Evolutionary conservation across 2,888 invertebrate genomes (phyloP).

Genomic region (Trachelus iudaicus): DNA sequence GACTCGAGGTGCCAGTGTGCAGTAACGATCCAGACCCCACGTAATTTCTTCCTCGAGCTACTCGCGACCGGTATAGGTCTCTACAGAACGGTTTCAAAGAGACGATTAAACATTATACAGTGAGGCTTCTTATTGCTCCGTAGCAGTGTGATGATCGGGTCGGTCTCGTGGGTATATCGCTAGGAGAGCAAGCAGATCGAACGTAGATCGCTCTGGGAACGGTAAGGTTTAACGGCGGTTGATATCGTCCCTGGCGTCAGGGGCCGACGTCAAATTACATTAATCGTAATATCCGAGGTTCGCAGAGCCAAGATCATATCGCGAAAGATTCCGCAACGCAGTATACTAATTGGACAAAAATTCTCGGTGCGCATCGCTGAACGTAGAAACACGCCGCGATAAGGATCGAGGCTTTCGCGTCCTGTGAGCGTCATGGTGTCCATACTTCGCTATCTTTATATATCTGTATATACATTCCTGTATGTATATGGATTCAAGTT

Average conservation of each 20-base stretch:
- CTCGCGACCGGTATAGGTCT: not conserved
- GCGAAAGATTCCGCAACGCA: slow-evolving; percentile 41
- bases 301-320: not conserved
- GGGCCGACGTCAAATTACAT: slow-evolving; percentile 46
- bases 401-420: slow-evolving; percentile 47
- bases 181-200: not conserved
- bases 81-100: not conserved
- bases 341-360: slow-evolving; percentile 53
- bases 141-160: not conserved
- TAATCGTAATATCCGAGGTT: slow-evolving; percentile 43
- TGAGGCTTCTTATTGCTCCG: not conserved
- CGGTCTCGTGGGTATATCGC: not conserved
- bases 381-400: slow-evolving; percentile 43
- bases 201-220: not conserved
- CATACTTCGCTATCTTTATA: not conserved
- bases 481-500: slow-evolving; percentile 16
- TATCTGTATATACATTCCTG: not conserved
- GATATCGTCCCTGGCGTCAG: slow-evolving; percentile 13
- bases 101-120: not conserved
- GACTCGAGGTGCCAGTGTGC: not conserved
- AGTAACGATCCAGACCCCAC: not conserved
- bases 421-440: slow-evolving; percentile 44
- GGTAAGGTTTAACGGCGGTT: not conserved
- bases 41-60: not conserved
- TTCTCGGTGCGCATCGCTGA: slow-evolving; percentile 38